phyloP scores from a whole-genome alignment of 2,888 invertebrate species.

The Chirona hameri region DNA sequence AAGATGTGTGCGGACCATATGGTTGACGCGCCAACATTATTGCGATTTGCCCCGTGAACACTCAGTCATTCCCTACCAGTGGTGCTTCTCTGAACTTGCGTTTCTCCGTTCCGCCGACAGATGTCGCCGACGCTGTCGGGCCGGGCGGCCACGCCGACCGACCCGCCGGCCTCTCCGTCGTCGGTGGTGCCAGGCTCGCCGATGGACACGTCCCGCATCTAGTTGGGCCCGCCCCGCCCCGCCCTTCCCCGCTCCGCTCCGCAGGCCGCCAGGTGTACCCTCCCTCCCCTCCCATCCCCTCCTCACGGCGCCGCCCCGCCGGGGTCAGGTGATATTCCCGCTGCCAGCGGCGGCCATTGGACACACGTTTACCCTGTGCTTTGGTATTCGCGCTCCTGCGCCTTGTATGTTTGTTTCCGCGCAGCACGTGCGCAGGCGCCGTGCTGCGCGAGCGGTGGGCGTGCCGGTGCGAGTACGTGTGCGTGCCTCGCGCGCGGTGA shows the following conservation, averaged over 20 bases:
- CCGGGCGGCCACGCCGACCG: slow-evolving; percentile 9
- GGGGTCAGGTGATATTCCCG: neutral
- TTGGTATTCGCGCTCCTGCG: neutral
- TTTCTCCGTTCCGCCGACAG: slow-evolving; percentile 32
- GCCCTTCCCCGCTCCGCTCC: neutral
- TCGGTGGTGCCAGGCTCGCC: neutral
- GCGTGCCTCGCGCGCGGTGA: too few relatives aligned
- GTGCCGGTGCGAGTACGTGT: too few relatives aligned
- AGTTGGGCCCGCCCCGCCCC: neutral
- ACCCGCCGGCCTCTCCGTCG: neutral
- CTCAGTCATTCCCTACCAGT: too few relatives aligned
- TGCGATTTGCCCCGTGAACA: too few relatives aligned
- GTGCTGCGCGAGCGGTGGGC: too few relatives aligned
- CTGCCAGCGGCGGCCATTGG: too few relatives aligned
- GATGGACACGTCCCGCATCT: slow-evolving; percentile 1
- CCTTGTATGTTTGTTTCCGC: too few relatives aligned
- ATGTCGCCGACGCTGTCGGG: neutral
- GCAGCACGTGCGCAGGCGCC: too few relatives aligned
- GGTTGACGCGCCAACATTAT: too few relatives aligned
- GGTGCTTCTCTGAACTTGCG: slow-evolving; percentile 28
- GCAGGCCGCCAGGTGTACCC: neutral
- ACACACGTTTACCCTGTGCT: neutral
- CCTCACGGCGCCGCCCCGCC: neutral
- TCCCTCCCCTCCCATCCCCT: neutral
- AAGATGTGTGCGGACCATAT: too few relatives aligned